phyloP scores from a whole-genome alignment of 2,888 invertebrate genomes.

The Ditula angustiorana region DNA sequence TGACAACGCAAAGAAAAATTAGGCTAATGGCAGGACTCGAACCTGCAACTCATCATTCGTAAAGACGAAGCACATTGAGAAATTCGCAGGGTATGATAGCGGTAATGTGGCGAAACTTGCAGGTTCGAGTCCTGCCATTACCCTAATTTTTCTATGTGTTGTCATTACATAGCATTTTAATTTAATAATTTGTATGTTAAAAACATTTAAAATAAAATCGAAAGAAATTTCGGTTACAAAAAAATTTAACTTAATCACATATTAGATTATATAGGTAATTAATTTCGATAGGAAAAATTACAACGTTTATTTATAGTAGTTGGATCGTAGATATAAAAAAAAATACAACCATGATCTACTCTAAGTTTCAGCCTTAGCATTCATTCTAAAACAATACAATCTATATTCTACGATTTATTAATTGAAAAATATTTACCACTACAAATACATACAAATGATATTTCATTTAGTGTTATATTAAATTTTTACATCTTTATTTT shows the following conservation, averaged over 20 bases:
- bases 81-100: no score
- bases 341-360: slow-evolving; percentile 21
- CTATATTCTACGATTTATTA: slow-evolving; percentile 17
- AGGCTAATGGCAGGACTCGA: no score
- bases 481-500: background rate
- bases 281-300: background rate
- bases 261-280: background rate
- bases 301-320: background rate
- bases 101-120: no score
- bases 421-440: slow-evolving; percentile 31
- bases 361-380: slow-evolving; percentile 32
- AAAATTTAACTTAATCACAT: background rate
- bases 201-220: no score
- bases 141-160: no score
- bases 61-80: no score
- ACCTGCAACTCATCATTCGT: no score
- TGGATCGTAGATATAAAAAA: slow-evolving; percentile 1
- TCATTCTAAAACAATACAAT: slow-evolving; percentile 20
- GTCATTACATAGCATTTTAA: no score
- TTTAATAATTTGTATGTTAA: no score
- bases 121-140: no score
- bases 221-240: slow-evolving; percentile 9
- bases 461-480: background rate
- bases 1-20: no score
- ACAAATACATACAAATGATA: background rate